Percentiles rank a stretch among this genome's conserved stretches.
Evolutionary conservation across 2,888 invertebrate species (phyloP).

Genomic region (Antitype chi): DNA sequence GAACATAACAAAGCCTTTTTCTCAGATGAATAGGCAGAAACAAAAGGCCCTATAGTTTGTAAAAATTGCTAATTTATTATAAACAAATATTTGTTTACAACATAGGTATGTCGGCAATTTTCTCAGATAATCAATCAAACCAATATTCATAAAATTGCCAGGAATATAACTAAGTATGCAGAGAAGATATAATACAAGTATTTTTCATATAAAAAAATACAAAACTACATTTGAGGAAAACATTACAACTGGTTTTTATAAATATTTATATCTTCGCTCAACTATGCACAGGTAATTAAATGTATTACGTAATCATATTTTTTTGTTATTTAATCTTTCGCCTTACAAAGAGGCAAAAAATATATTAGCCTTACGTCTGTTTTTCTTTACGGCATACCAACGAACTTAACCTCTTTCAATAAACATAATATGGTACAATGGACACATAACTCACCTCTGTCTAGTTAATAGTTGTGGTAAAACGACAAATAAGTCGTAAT

Average conservation of each 20-base stretch:
- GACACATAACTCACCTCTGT: constrained; percentile 46
- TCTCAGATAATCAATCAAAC: not conserved
- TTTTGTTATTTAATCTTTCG: not conserved
- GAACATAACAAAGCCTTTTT: too few relatives aligned
- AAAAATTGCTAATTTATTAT: too few relatives aligned
- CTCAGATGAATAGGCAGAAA: too few relatives aligned
- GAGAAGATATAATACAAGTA: too few relatives aligned
- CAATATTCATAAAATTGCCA: not conserved
- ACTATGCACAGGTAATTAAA: not conserved
- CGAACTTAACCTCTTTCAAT: constrained; percentile 13
- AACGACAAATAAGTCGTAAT: constrained; percentile 11
- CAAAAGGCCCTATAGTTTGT: too few relatives aligned
- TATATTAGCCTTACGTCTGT: not conserved
- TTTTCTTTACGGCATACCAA: not conserved
- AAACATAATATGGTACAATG: not conserved
- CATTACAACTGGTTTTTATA: not conserved
- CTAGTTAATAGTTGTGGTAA: not conserved
- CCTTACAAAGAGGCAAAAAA: not conserved
- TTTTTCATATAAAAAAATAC: not conserved
- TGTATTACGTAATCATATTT: constrained; percentile 21
- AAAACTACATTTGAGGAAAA: not conserved
- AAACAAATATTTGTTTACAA: too few relatives aligned
- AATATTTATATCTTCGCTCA: not conserved
- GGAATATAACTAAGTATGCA: not conserved
- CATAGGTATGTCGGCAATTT: too few relatives aligned